Evolutionary conservation across 2,888 invertebrate species (phyloP).

Genomic region (Cosmia trapezina): DNA sequence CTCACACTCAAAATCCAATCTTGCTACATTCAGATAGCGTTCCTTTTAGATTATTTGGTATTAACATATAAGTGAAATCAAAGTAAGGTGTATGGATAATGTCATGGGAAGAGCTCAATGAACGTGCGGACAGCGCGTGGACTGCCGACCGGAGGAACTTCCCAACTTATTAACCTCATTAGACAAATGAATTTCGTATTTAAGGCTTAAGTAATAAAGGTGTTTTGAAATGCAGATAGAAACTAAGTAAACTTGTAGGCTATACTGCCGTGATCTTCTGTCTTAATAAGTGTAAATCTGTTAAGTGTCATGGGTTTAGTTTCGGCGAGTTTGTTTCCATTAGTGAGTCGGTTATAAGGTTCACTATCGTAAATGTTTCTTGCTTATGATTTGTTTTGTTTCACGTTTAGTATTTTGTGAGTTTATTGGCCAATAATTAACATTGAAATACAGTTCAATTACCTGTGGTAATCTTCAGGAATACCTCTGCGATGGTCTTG

Average conservation of each 20-base stretch:
- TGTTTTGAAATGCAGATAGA: conserved; percentile 57
- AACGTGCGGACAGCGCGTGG: conserved; percentile 89
- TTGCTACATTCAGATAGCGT: conserved; percentile 2
- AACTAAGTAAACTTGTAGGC: conserved; percentile 66
- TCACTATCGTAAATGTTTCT: conserved; percentile 56
- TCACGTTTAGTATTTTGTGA: conserved; percentile 26
- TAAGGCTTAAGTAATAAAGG: conserved; percentile 69
- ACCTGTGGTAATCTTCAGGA: conserved; percentile 5
- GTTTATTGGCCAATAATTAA: conserved; percentile 41
- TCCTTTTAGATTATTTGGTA: conserved; percentile 37
- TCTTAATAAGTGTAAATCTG: conserved; percentile 83
- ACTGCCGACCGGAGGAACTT: conserved; percentile 85
- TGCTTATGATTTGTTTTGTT: conserved; percentile 58
- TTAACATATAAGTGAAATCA: conserved; percentile 68
- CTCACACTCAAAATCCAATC: conserved; percentile 42
- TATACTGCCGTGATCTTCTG: conserved; percentile 73
- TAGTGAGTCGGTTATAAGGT: conserved; percentile 65
- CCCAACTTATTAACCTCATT: conserved; percentile 76
- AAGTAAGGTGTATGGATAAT: conserved; percentile 80
- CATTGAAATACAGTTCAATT: conserved; percentile 50
- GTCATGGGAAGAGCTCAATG: conserved; percentile 90
- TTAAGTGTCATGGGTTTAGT: conserved; percentile 73
- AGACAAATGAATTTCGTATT: conserved; percentile 72
- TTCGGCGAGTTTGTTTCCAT: conserved; percentile 71
- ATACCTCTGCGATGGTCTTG: conserved; percentile 1